These are phyloP conservation scores for Drosophila ambigua DNA, from an alignment of 1,140 invertebrate genomes.

Conservation along the genomic window DNA sequence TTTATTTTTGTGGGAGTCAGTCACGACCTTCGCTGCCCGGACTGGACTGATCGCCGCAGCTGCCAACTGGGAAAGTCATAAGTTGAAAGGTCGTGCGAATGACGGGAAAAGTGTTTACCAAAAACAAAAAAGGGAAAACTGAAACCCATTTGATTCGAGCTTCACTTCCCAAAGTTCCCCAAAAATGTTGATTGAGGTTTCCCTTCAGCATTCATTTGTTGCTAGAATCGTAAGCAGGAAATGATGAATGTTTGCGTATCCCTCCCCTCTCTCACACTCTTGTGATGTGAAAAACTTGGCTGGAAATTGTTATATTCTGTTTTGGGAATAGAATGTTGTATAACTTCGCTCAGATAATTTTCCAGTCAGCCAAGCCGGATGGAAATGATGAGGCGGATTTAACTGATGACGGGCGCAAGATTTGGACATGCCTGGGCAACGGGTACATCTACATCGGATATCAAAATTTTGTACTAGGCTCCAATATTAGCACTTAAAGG, in stretches of 20 bases:
- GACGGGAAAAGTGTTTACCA: conserved; percentile 42
- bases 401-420: conserved; percentile 4
- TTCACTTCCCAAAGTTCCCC: conserved; percentile 26
- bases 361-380: conserved; percentile 41
- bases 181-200: conserved; percentile 15
- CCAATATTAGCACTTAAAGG: too few relatives aligned
- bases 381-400: conserved; percentile 44
- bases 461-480: too few relatives aligned
- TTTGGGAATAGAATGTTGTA: conserved; percentile 15
- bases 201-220: conserved; percentile 2
- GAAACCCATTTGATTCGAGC: conserved; percentile 28
- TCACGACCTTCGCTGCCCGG: conserved; percentile 43
- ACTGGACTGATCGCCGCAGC: conserved; percentile 30
- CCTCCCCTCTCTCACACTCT: neutral
- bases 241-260: conserved; percentile 49
- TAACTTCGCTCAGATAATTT: conserved; percentile 45
- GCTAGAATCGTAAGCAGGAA: conserved; percentile 52
- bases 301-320: neutral
- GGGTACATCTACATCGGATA: too few relatives aligned
- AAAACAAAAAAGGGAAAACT: conserved; percentile 50
- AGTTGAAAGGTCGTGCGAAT: conserved; percentile 65
- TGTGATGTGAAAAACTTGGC: conserved; percentile 39
- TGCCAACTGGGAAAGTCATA: conserved; percentile 55
- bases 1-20: conserved; percentile 44
- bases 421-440: neutral